Evolutionary conservation across 2,113 vertebrate species (phyloP).

Genomic region (Bucco capensis): DNA sequence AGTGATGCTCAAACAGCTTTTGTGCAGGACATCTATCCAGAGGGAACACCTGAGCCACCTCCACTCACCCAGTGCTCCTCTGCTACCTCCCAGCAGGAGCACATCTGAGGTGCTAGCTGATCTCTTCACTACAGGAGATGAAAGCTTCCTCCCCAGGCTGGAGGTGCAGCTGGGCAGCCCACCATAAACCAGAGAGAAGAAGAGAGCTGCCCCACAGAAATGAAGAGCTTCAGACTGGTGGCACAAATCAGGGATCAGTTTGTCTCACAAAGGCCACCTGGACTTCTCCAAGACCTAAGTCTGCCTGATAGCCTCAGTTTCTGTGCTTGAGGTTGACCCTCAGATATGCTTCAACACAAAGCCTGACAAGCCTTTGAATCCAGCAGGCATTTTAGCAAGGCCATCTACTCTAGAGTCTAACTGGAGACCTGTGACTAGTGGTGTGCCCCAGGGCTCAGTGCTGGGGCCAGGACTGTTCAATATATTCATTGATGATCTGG

Average conservation of each 20-base stretch:
- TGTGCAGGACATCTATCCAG: neutral
- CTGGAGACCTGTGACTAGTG: no score
- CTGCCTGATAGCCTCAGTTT: neutral
- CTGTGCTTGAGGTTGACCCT: neutral
- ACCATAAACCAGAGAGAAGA: neutral
- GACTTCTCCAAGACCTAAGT: neutral
- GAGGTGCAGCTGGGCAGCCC: neutral
- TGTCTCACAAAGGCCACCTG: neutral
- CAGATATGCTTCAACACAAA: neutral
- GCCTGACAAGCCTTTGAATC: neutral
- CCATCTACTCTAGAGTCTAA: neutral
- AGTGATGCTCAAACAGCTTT: neutral
- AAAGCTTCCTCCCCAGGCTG: neutral
- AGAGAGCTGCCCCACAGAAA: neutral
- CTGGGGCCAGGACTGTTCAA: no score
- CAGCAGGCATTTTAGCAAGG: neutral
- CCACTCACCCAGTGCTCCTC: neutral
- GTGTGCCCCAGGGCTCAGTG: no score
- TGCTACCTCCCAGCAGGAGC: neutral
- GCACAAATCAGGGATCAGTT: neutral
- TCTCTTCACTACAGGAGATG: neutral
- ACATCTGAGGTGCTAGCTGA: neutral
- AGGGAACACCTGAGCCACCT: neutral
- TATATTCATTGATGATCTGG: no score
- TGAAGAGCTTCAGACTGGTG: neutral